phyloP scores from a whole-genome alignment of 1,140 invertebrate genomes.

The Coelopa frigida region DNA sequence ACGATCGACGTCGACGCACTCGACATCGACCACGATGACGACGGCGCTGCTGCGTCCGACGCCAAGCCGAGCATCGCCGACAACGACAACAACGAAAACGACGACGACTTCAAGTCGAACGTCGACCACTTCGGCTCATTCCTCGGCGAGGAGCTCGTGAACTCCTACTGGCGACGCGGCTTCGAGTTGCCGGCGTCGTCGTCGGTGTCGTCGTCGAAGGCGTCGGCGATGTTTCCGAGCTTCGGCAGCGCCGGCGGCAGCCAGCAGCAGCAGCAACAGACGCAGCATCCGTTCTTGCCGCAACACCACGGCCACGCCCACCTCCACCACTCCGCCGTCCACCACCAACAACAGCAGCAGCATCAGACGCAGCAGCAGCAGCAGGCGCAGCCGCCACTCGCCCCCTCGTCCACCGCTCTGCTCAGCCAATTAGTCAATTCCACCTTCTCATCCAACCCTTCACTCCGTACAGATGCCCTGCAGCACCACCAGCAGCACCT shows the following conservation, averaged over 20 bases:
- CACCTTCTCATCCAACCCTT: constrained; percentile 35
- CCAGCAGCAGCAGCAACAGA: constrained; percentile 25
- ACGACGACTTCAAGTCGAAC: constrained; percentile 51
- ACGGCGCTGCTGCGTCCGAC: neutral
- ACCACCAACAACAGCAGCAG: constrained; percentile 24
- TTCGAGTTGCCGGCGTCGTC: constrained; percentile 56
- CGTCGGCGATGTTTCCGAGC: constrained; percentile 26
- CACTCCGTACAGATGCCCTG: constrained; percentile 22
- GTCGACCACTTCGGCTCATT: constrained; percentile 63
- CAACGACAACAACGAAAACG: neutral
- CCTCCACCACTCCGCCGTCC: too few relatives aligned
- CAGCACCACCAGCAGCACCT: constrained; percentile 9
- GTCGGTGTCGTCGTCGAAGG: constrained; percentile 26
- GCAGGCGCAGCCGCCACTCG: constrained; percentile 39
- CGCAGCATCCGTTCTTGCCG: constrained; percentile 30
- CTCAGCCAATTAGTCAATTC: constrained; percentile 45
- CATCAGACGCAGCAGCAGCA: constrained; percentile 47
- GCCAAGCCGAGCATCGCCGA: neutral
- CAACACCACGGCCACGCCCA: constrained; percentile 20
- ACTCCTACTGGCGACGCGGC: constrained; percentile 62
- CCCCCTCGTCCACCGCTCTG: constrained; percentile 40
- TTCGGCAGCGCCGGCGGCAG: constrained; percentile 17
- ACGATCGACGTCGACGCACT: constrained; percentile 12
- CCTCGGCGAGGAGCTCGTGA: constrained; percentile 69
- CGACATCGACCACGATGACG: neutral